Evolutionary conservation across 2,888 invertebrate genomes (phyloP), one percentile per base, ranked within the genome.

Genomic region (Acheta domesticus): DNA sequence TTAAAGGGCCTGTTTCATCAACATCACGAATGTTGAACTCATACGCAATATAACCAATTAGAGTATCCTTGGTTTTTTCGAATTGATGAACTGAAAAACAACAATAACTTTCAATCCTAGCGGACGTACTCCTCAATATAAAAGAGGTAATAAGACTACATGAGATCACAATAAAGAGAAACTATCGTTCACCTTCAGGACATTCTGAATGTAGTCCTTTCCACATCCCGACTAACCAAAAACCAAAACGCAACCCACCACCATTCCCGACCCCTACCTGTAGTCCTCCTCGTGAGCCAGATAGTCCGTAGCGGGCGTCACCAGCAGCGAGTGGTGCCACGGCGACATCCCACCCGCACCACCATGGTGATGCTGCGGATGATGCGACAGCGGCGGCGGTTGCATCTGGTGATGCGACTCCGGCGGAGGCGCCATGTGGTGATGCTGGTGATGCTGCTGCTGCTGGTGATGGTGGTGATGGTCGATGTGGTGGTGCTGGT

Each of bases 201-300:
- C 1, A 23, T 23, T 23, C 23, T 23, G 3, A 23, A 23, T 2
- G 23, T 3, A 23, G 2, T 23, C 23, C 23, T 23, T 23, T 23
- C 2, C 23, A 23, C 23, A 23, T 3, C 23, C 3, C 3, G 23
- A 23, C 3, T 23, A 36, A 36, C 36, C 36, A 36, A 4, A 36
- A 4, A 36, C 4, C 2, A 36, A 36, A 36, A 36, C 62, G n/a
- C 62, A 62, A 62, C 12, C n/a, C 62, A 62, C 3, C n/a, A 19
- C 62, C 62, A 62, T 4, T 1, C 11, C 14, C 62, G 3, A 0
- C 8, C 49, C 78, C 50, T 89, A 91, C 88, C 92, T 89, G 86
- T 92, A 93, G 84, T 93, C 93, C 78, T 93, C 93, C 76, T 93
- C 93, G 87, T 89, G 86, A 82, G 88, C 89, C 48, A 91, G 90